A percentile compares a stretch with the other conserved stretches of the same genome.
These are phyloP conservation scores for Agriopis aurantiaria DNA, from an alignment of 2,888 invertebrate genomes.

Conservation along the genomic window DNA sequence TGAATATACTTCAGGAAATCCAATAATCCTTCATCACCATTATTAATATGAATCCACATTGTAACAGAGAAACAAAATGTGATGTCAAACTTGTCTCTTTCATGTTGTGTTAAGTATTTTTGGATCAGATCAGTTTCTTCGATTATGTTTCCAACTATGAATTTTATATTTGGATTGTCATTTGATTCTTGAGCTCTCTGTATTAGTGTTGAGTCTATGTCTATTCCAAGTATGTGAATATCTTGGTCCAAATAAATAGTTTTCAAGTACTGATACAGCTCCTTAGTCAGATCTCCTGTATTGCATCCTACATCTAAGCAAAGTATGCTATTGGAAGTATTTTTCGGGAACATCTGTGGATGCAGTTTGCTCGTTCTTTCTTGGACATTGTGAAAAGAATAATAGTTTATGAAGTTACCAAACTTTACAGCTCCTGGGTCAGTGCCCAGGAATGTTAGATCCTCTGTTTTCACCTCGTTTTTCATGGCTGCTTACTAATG, in stretches of 20 bases:
- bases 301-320: constrained; percentile 93
- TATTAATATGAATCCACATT: constrained; percentile 96
- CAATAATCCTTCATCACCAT: constrained; percentile 91
- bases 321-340: constrained; percentile 61
- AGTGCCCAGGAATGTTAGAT: constrained; percentile 78
- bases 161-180: constrained; percentile 77
- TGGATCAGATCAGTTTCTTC: constrained; percentile 65
- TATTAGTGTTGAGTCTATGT: constrained; percentile 91
- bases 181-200: constrained; percentile 88
- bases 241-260: constrained; percentile 65
- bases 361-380: constrained; percentile 88
- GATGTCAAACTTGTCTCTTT: constrained; percentile 87
- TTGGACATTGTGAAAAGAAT: constrained; percentile 91
- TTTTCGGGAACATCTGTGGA: constrained; percentile 67
- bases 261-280: constrained; percentile 83
- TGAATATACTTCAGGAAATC: constrained; percentile 87
- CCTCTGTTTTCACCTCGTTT: constrained; percentile 47
- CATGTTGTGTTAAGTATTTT: constrained; percentile 74
- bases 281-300: constrained; percentile 90
- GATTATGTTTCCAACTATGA: constrained; percentile 88
- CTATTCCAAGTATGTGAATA: constrained; percentile 88
- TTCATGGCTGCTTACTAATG: constrained; percentile 41
- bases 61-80: constrained; percentile 94
- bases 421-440: constrained; percentile 92
- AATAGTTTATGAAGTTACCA: constrained; percentile 96